Evolutionary conservation across 1,140 invertebrate species (phyloP), one percentile per base, ranked within the genome.

Genomic region (Brachionus angularis): DNA sequence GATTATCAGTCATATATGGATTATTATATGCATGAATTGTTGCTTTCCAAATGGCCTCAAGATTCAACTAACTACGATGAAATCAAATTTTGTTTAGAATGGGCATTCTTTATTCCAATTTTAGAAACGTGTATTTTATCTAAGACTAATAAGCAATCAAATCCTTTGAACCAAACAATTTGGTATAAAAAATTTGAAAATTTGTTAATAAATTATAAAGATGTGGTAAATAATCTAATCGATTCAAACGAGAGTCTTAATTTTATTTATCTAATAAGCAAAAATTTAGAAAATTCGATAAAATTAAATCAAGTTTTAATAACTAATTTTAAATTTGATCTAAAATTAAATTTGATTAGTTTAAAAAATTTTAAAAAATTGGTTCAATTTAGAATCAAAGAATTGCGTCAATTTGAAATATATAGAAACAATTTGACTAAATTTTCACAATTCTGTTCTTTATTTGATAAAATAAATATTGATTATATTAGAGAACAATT

Each of bases 201-300:
- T 18, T 18, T 55, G 8, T 7, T 34, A 16, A 34, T 7, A 33
- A 7, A 5, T 5, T 55, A 55, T 34, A 55, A 31, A 55, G 12
- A 55, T 14, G 10, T 55, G 14, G 34, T 55, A 55, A 55, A 55
- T 55, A 14, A 34, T 33, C 34, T 55, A 33, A 31, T 34, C 21
- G 27, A 55, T 34, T 27, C 8, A 3, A 29, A 10, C 12, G n/a
- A 33, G n/a, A 55, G 52, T 21, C 52, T 55, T 8, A n/a, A 55
- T 8, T 14, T 7, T 18, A 55, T 55, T 33, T 5, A 55, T 4
- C 29, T 55, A 12, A 33, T 55, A 4, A 55, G 18, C 16, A 33
- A 18, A 33, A n/a, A 55, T 33, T 5, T 7, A 55, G 34, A 55
- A 12, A 55, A 21, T 21, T 27, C 34, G 0, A 8, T 10, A 16